A percentile compares a stretch with the other conserved stretches of the same genome.
These are phyloP conservation scores for Drosophila pseudoananassae DNA, from an alignment of 1,140 invertebrate genomes.

Conservation along the genomic window DNA sequence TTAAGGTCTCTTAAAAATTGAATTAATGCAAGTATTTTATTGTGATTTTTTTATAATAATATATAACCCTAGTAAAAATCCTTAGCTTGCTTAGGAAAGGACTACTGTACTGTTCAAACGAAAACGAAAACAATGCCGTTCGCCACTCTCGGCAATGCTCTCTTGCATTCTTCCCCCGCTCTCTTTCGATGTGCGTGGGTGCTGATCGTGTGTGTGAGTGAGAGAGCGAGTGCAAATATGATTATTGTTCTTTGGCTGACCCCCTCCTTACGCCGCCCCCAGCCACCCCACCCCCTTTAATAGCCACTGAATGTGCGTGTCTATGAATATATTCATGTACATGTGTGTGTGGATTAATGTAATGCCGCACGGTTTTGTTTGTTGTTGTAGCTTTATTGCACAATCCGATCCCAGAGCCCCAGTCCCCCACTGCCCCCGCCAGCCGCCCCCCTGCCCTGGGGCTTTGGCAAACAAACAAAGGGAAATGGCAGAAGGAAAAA, in stretches of 20 bases:
- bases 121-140: conserved; percentile 21
- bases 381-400: conserved; percentile 76
- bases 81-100: neutral
- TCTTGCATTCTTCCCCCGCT: neutral
- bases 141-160: neutral
- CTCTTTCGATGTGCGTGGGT: conserved; percentile 20
- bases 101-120: conserved; percentile 9
- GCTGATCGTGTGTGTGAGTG: conserved; percentile 31
- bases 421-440: conserved; percentile 7
- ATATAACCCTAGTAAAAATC: neutral
- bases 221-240: conserved; percentile 53
- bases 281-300: too few relatives aligned
- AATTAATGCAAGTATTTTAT: too few relatives aligned
- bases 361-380: conserved; percentile 59
- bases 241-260: conserved; percentile 39
- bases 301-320: conserved; percentile 9
- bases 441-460: neutral
- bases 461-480: conserved; percentile 31
- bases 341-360: conserved; percentile 25
- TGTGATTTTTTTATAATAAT: too few relatives aligned
- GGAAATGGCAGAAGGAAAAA: conserved; percentile 5
- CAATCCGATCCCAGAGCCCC: conserved; percentile 56
- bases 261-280: neutral
- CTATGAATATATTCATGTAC: neutral
- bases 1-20: too few relatives aligned